A percentile compares a stretch with the other conserved stretches of the same genome.
Conservation (phyloP, 2,797 vertebrate genomes). For the Nasua narica region DNA sequence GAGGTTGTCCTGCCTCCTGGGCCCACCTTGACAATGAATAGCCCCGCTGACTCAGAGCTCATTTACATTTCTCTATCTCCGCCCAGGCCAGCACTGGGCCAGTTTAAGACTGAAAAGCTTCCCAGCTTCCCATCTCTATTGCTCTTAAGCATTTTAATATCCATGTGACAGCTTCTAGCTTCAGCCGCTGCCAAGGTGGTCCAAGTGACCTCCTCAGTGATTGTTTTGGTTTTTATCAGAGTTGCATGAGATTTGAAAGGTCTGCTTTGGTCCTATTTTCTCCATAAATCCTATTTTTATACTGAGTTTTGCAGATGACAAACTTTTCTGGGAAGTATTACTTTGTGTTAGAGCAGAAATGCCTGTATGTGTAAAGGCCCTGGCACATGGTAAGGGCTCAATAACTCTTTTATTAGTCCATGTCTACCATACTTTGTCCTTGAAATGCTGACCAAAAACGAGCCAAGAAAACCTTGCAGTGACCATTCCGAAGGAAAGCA, state of each 20-base stretch:
- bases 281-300: slow-evolving; percentile 5
- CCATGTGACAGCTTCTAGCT: not conserved
- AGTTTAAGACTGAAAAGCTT: not conserved
- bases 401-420: not conserved
- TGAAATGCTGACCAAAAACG: not conserved
- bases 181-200: not conserved
- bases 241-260: not conserved
- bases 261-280: not conserved
- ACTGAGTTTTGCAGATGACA: not conserved
- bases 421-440: not conserved
- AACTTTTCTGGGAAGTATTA: slow-evolving; percentile 16
- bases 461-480: not conserved
- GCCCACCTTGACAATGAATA: not conserved
- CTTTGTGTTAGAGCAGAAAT: slow-evolving; percentile 14
- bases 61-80: not conserved
- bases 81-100: not conserved
- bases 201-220: not conserved
- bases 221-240: slow-evolving; percentile 19
- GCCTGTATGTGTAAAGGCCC: not conserved
- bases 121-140: not conserved
- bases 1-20: not conserved
- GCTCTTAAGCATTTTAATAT: not conserved
- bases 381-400: not conserved
- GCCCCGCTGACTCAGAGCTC: not conserved
- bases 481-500: not conserved